Evolutionary conservation across 2,888 invertebrate genomes (phyloP).

Genomic region (Lordiphosa fenestrarum): DNA sequence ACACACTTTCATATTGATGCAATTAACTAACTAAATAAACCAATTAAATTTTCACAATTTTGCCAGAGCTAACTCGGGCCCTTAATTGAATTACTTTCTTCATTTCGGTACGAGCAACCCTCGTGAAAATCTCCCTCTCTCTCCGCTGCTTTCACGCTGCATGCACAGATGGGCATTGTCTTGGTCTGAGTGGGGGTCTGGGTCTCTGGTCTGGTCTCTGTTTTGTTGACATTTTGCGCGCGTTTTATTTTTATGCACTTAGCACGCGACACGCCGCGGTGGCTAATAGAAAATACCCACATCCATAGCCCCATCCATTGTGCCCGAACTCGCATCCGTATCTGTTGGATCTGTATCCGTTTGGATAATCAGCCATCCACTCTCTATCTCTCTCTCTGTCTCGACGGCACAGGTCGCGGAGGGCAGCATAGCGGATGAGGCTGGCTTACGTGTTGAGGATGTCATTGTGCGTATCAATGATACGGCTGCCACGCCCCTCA

Average conservation of each 20-base stretch:
- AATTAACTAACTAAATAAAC: too few species aligned
- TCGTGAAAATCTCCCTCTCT: constrained; percentile 1
- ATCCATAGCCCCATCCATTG: constrained; percentile 20
- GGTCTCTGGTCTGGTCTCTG: constrained; percentile 26
- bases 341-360: background rate
- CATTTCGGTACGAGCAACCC: constrained; percentile 23
- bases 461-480: constrained; percentile 89
- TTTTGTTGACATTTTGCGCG: constrained; percentile 72
- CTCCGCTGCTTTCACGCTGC: too few species aligned
- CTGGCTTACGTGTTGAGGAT: constrained; percentile 92
- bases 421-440: constrained; percentile 89
- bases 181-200: constrained; percentile 14
- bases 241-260: constrained; percentile 72
- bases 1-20: too few species aligned
- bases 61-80: too few species aligned
- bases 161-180: constrained; percentile 23
- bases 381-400: constrained; percentile 1
- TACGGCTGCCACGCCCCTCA: constrained; percentile 84
- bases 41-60: too few species aligned
- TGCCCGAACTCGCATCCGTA: constrained; percentile 8
- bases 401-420: constrained; percentile 85
- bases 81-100: constrained; percentile 1
- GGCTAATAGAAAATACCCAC: constrained; percentile 35
- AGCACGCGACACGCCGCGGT: constrained; percentile 42
- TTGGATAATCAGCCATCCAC: constrained; percentile 1